Conservation (phyloP, 1,140 invertebrate species). For the Maniola jurtina region DNA sequence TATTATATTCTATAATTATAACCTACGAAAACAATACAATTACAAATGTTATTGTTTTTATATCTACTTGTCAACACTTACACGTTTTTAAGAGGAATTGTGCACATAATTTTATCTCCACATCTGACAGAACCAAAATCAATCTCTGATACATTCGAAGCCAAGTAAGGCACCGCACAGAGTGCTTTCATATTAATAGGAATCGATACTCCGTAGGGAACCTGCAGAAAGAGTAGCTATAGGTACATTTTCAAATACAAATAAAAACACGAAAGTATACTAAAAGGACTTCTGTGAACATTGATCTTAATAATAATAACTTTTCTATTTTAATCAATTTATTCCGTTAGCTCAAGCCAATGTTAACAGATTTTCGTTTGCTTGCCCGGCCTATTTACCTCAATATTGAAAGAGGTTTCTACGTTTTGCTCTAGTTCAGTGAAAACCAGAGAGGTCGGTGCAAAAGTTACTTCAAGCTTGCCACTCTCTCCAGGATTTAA, state of each 20-base stretch:
- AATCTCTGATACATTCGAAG: conserved; percentile 51
- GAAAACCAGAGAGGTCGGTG: conserved; percentile 55
- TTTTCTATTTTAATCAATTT: no score
- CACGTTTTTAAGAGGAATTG: conserved; percentile 71
- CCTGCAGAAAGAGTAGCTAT: conserved; percentile 30
- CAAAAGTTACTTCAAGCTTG: conserved; percentile 58
- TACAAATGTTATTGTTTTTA: background rate
- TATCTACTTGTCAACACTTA: conserved; percentile 41
- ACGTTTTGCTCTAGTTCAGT: conserved; percentile 59
- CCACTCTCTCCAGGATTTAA: conserved; percentile 59
- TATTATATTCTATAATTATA: background rate
- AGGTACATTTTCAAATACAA: no score
- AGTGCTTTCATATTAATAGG: conserved; percentile 62
- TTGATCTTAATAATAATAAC: no score
- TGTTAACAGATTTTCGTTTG: no score
- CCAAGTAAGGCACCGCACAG: conserved; percentile 67
- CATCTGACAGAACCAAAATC: conserved; percentile 67
- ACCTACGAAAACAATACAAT: background rate
- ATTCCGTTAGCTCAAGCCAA: no score
- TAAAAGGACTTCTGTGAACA: no score
- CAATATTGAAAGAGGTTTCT: conserved; percentile 57
- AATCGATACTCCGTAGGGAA: conserved; percentile 64
- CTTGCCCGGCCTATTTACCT: conserved; percentile 34
- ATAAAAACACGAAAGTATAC: no score
- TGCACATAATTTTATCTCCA: conserved; percentile 62